Conservation (phyloP, 2,888 invertebrate genomes). For the Teleiodes luculella region DNA sequence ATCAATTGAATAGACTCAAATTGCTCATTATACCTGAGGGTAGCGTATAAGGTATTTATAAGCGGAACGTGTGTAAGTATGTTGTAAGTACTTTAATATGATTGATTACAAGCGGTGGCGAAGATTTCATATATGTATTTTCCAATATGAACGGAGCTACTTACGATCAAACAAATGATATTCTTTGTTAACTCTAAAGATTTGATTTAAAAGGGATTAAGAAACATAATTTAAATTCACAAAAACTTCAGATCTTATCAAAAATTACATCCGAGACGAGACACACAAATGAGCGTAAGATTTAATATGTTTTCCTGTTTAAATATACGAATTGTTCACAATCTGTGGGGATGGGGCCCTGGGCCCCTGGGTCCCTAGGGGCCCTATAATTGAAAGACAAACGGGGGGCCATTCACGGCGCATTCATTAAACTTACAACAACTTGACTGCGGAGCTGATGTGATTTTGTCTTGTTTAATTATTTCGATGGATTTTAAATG, state of each 20-base stretch:
- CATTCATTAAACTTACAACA: slow-evolving; percentile 74
- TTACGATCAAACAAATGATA: too few species aligned
- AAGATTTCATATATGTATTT: too few species aligned
- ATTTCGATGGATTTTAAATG: slow-evolving; percentile 7
- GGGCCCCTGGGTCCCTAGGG: slow-evolving; percentile 39
- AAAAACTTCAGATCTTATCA: background rate
- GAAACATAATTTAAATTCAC: too few species aligned
- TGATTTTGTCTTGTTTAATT: slow-evolving; percentile 12
- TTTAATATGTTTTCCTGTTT: background rate
- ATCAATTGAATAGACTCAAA: too few species aligned
- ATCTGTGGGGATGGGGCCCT: slow-evolving; percentile 22
- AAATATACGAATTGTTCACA: slow-evolving; percentile 22
- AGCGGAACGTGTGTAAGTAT: too few species aligned
- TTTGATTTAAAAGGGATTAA: too few species aligned
- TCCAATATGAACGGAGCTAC: too few species aligned
- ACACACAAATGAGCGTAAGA: background rate
- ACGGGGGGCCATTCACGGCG: slow-evolving; percentile 68
- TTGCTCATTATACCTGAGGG: too few species aligned
- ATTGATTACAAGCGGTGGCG: too few species aligned
- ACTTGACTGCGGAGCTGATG: slow-evolving; percentile 30
- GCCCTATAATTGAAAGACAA: slow-evolving; percentile 75
- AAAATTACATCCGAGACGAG: background rate
- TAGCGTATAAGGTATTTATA: too few species aligned
- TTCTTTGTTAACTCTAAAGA: too few species aligned
- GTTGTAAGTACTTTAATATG: too few species aligned